phyloP scores from a whole-genome alignment of 2,797 vertebrate species.

The Jordanella pulchra region DNA sequence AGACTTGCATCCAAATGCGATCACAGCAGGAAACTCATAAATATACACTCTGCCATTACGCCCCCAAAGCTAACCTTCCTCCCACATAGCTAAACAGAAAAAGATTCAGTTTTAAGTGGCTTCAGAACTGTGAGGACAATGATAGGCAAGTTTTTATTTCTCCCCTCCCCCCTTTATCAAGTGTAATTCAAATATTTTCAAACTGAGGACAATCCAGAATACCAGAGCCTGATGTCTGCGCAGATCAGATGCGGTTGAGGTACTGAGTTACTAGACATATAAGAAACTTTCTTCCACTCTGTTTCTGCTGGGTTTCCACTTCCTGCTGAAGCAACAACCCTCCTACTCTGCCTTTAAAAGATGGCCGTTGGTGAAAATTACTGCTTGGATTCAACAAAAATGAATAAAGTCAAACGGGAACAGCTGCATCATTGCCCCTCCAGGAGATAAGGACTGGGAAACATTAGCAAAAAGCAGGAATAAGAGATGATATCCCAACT shows the following conservation, averaged over 20 bases:
- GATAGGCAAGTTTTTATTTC: slow-evolving; percentile 21
- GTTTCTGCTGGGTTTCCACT: slow-evolving; percentile 18
- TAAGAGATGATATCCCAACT: background rate
- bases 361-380: background rate
- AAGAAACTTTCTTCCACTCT: slow-evolving; percentile 22
- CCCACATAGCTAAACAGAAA: slow-evolving; percentile 46
- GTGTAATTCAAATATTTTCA: slow-evolving; percentile 43
- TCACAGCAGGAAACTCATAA: slow-evolving; percentile 44
- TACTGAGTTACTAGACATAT: slow-evolving; percentile 50
- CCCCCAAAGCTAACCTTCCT: slow-evolving; percentile 18
- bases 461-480: background rate
- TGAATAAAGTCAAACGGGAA: background rate
- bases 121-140: slow-evolving; percentile 39
- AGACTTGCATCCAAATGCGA: slow-evolving; percentile 62
- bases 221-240: slow-evolving; percentile 34
- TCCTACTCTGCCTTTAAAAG: background rate
- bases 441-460: background rate
- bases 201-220: slow-evolving; percentile 55
- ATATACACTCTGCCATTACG: slow-evolving; percentile 47
- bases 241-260: slow-evolving; percentile 66
- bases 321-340: background rate
- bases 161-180: slow-evolving; percentile 41
- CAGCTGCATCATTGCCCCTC: background rate
- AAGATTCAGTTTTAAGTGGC: slow-evolving; percentile 44
- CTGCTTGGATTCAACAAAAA: background rate